Base-by-base conservation (phyloP, 2,888 invertebrate genomes). In the Orchestes rusci region DNA sequence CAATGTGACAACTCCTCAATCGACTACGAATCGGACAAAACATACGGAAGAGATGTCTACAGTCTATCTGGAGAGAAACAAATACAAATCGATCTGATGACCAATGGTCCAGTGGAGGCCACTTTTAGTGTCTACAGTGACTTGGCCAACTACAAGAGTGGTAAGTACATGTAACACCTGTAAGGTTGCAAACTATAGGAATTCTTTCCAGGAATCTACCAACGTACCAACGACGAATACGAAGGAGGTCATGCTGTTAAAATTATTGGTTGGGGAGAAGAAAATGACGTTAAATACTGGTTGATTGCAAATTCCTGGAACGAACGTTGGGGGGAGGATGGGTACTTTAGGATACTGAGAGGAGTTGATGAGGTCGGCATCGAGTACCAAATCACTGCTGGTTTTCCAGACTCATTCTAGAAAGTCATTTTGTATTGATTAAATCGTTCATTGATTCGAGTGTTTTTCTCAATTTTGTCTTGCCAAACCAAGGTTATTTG, bases 231-330 rank as follows among this genome's bases (percentile, higher is more conserved):
- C 43, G 90, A 91, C 8, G 71, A 74, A 12, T 73, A 69, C 19
- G 70, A 89, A 3, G 92, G 91, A 16, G 89, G 89, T 1, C 91
- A 92, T 66, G 91, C 91, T 17, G 78, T 92, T 41, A 84, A 84
- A 61, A 81, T 92, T 38, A 66, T 92, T 31, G 92, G 93, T n/a
- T 94, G 89, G 87, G 93, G 93, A 30, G 79, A 77, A 1, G 84
- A 88, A 51, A 44, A 53, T n/a, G n/a, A n/a, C n/a, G n/a, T n/a
- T n/a, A n/a, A n/a, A n/a, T n/a, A n/a, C n/a, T n/a, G n/a, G n/a
- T n/a, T n/a, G n/a, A n/a, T n/a, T n/a, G n/a, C n/a, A n/a, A n/a
- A n/a, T n/a, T n/a, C n/a, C n/a, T n/a, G n/a, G n/a, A n/a, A n/a
- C n/a, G n/a, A n/a, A n/a, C n/a, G n/a, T n/a, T n/a, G n/a, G n/a